Base-by-base conservation (phyloP, 2,888 invertebrate species). In the Xylota sylvarum region DNA sequence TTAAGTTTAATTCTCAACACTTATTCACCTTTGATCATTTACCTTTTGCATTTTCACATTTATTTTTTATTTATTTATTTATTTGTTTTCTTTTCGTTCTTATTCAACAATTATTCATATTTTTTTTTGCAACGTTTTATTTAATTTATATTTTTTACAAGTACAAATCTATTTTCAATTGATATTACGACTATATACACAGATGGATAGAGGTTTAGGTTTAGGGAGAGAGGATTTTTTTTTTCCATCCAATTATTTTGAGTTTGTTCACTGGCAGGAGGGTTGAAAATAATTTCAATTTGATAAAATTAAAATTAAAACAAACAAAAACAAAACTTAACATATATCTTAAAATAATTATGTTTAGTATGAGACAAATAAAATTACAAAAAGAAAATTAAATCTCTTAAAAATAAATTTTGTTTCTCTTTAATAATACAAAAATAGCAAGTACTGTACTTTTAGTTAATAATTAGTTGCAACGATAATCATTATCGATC, bases 371-470 rank as follows among this genome's bases (percentile, higher is more conserved):
- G 52, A 65, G 67, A 77, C 46, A 67, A 48, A 67, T 58, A 58
- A 48, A 64, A 69, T 32, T 19, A 56, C 60, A 17, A 35, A 32
- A 60, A 55, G 48, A 74, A 30, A 30, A 10, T 40, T 6, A 10
- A 76, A 60, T 60, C 23, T 76, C 69, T 77, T 72, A 72, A 50
- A 65, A 82, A 74, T 62, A 81, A 40, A 14, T 67, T 35, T 67
- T 74, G 60, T 72, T 67, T 76, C 32, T 48, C 12, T 64, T 76
- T 65, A 72, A 76, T 76, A 64, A 76, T 85, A 85, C 65, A 85
- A 85, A 80, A 80, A 85, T 85, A 85, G 85, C 76, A 85, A 85
- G 80, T 85, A 79, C 58, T 70, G 52, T 73, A 73, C 67, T 87
- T 80, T 79, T 69, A 78, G 56, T 77, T 83, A 77, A 74, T 72